A percentile compares a stretch with the other conserved stretches of the same genome.
Evolutionary conservation across 2,113 vertebrate genomes (phyloP).

Genomic region (Tichodroma muraria): DNA sequence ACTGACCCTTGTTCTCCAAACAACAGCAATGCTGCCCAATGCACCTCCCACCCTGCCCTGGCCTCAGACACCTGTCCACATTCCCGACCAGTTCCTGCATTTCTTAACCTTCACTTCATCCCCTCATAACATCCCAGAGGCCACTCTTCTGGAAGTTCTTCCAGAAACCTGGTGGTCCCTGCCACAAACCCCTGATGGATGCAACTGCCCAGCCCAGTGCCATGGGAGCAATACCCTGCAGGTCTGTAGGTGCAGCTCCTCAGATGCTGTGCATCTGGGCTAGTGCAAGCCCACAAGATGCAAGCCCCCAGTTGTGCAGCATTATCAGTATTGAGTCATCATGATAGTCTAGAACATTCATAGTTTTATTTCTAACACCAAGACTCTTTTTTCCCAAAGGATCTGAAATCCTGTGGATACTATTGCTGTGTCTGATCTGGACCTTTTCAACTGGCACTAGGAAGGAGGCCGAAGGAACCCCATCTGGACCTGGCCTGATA

Average conservation of each 20-base stretch:
- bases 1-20: background rate
- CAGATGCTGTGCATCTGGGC: background rate
- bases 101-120: background rate
- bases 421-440: background rate
- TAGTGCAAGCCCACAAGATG: background rate
- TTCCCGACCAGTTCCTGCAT: background rate
- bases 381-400: background rate
- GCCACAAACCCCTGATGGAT: background rate
- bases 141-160: background rate
- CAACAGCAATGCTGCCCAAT: accelerated
- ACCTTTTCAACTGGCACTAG: background rate
- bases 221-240: background rate
- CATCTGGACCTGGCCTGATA: background rate
- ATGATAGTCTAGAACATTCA: background rate
- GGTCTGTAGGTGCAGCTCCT: background rate
- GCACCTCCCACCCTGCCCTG: background rate
- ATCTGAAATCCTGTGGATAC: background rate
- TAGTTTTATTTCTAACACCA: background rate
- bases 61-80: background rate
- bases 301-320: too few relatives aligned
- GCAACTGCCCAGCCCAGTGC: background rate
- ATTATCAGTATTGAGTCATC: background rate
- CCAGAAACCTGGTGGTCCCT: background rate
- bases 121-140: background rate
- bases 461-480: background rate